Percentiles rank a stretch among this genome's conserved stretches.
Conservation (phyloP, 2,797 vertebrate species). For the Anas flavirostris region DNA sequence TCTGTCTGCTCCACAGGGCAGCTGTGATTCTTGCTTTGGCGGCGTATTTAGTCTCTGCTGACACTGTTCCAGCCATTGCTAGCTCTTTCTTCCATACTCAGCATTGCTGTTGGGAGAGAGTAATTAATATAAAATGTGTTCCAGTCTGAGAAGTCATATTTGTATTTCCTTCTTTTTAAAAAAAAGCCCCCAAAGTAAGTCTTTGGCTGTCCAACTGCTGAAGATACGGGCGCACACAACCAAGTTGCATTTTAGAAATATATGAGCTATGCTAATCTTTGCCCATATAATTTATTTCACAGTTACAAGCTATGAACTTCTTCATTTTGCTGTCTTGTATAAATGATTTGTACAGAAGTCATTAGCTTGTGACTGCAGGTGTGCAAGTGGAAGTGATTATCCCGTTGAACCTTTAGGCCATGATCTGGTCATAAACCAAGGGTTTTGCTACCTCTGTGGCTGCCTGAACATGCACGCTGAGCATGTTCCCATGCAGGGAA, state of each 20-base stretch:
- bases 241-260: neutral
- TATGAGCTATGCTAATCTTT: neutral
- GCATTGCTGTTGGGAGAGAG: neutral
- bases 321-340: neutral
- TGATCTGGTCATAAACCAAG: neutral
- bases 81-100: neutral
- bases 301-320: neutral
- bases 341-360: neutral
- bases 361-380: neutral
- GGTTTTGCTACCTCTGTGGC: neutral
- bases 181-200: neutral
- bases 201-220: neutral
- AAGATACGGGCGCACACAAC: neutral
- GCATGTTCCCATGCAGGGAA: fast-evolving
- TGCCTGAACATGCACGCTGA: neutral
- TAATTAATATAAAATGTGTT: neutral
- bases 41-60: neutral
- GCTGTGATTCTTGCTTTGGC: neutral
- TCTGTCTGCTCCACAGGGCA: neutral
- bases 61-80: neutral
- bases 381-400: neutral
- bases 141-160: neutral
- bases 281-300: neutral
- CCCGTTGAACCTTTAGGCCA: neutral
- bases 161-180: neutral